Base-by-base conservation (phyloP, 2,797 vertebrate genomes). In the Tenualosa ilisha region DNA sequence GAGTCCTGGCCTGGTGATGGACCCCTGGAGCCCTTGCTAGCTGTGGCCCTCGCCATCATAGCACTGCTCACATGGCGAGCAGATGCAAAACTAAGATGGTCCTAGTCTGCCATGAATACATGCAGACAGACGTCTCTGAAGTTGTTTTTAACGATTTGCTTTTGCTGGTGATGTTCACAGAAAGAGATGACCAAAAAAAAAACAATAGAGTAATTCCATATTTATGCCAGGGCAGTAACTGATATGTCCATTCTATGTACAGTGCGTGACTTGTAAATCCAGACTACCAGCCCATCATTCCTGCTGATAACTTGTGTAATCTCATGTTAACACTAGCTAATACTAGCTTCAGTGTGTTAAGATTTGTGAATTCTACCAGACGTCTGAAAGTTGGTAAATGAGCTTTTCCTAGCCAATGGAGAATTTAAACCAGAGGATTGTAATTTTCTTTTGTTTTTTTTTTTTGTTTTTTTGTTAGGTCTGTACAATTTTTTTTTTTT, bases 201-300 rank as follows among this genome's bases (percentile, higher is more conserved):
- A 79, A 20, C 72, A 9, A 22, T 79, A 4, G 20, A 79, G 20
- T n/a, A 46, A 79, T 43, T 79, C 37, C 72, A 20, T 79, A 75
- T 75, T 75, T 75, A 79, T 79, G 17, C 46, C 37, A 79, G 85
- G 85, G 86, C 86, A 68, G 51, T 56, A 84, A 40, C 81, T 87
- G 86, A 91, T 81, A 89, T 86, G 79, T 86, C 83, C 86, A 85
- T 65, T 84, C 81, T 86, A 81, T 86, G 75, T 83, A 85, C 88
- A 89, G 51, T 8, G 1, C 88, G 82, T 59, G 46, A 84, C 83
- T 85, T 85, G 50, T 72, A 84, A 85, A 83, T 53, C 81, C 83
- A 86, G 53, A 79, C 83, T 2, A 20, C 22, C 59, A 61, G 20
- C 31, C 46, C 86, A 50, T 85, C 88, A 82, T 85, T 75, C 63